A percentile compares a stretch with the other conserved stretches of the same genome.
Evolutionary conservation across 2,113 vertebrate species (phyloP).

Genomic region (Paracanthobrama guichenoti): DNA sequence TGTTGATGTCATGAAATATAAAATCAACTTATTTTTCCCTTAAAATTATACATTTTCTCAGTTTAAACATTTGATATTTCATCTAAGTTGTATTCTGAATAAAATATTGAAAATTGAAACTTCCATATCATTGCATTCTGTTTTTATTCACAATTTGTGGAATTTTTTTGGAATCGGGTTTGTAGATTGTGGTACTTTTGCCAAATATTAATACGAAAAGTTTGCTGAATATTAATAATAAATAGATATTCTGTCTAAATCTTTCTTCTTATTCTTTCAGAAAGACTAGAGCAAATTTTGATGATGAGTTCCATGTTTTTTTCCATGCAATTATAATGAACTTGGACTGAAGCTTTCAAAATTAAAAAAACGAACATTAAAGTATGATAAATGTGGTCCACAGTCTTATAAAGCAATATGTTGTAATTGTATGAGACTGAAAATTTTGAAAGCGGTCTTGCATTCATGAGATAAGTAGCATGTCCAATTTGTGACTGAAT

Average conservation of each 20-base stretch:
- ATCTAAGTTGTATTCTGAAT: no score
- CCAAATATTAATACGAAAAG: background rate
- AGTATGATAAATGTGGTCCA: background rate
- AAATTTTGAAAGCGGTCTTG: background rate
- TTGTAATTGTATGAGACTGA: background rate
- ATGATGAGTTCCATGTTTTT: background rate
- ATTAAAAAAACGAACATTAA: background rate
- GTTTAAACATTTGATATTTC: no score
- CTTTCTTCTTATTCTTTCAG: background rate
- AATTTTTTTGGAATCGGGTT: no score
- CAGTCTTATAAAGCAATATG: background rate
- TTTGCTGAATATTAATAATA: background rate
- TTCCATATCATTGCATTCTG: no score
- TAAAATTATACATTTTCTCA: no score
- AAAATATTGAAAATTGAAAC: no score
- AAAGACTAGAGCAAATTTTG: background rate
- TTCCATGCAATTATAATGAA: background rate
- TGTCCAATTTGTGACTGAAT: background rate
- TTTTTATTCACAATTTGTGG: no score
- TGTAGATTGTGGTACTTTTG: background rate
- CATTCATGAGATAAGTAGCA: background rate
- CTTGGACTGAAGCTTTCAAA: background rate
- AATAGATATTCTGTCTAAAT: background rate
- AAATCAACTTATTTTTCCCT: no score
- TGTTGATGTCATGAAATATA: no score